Evolutionary conservation across 2,113 vertebrate species (phyloP).

Genomic region (Pelvicachromis taeniatus): DNA sequence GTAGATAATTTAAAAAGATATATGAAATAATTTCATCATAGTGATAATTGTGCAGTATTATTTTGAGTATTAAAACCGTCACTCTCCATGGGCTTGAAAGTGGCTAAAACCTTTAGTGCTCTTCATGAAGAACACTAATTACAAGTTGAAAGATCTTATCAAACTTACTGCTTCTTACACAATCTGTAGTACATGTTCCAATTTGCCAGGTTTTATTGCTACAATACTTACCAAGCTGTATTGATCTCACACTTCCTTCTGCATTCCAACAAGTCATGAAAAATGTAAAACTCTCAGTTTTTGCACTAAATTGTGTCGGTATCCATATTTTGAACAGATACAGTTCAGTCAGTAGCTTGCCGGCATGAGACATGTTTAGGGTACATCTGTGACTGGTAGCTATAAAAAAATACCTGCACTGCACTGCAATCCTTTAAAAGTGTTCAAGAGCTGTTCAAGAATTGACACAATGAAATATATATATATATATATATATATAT

Average conservation of each 20-base stretch:
- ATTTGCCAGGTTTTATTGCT: background rate
- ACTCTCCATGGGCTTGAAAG: background rate
- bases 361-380: background rate
- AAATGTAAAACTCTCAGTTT: background rate
- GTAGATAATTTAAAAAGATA: background rate
- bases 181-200: background rate
- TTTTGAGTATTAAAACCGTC: background rate
- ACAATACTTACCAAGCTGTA: rapidly evolving
- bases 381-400: background rate
- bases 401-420: background rate
- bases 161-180: background rate
- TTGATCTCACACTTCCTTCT: background rate
- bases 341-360: background rate
- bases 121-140: background rate
- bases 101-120: background rate
- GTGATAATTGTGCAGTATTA: background rate
- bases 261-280: background rate
- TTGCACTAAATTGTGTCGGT: background rate
- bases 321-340: background rate
- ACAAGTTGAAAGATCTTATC: background rate
- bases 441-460: background rate
- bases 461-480: too few species aligned
- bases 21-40: background rate
- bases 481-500: too few species aligned
- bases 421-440: background rate